Conservation (phyloP, 2,888 invertebrate genomes). For the Cremastobaeus sp. region DNA sequence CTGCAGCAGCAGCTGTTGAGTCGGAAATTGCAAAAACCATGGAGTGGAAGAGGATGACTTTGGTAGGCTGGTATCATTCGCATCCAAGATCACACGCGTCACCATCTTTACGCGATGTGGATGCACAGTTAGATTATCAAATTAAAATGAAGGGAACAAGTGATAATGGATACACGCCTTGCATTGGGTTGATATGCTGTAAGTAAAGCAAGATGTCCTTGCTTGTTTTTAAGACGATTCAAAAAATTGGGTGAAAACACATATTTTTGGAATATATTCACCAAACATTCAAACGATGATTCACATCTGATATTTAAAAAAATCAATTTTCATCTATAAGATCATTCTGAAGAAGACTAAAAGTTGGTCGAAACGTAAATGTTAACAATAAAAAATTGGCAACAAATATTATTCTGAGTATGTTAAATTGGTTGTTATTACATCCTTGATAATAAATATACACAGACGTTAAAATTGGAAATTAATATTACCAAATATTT, state of each 20-base stretch:
- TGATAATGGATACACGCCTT: constrained; percentile 95
- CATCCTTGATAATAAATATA: too few species aligned
- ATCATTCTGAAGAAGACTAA: too few species aligned
- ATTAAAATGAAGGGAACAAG: constrained; percentile 95
- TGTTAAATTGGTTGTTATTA: neutral
- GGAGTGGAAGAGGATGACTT: constrained; percentile 87
- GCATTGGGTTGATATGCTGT: constrained; percentile 95
- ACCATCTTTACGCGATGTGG: constrained; percentile 92
- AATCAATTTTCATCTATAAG: too few species aligned
- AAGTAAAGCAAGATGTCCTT: constrained; percentile 76
- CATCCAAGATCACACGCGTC: constrained; percentile 93
- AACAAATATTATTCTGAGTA: neutral
- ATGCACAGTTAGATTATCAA: constrained; percentile 95
- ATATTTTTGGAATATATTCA: too few species aligned
- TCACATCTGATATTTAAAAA: too few species aligned
- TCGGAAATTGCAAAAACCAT: constrained; percentile 90
- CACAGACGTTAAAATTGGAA: too few species aligned
- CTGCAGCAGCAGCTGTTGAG: constrained; percentile 87
- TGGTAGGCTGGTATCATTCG: constrained; percentile 98
- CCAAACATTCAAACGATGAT: too few species aligned
- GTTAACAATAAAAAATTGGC: neutral
- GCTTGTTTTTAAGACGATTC: neutral
- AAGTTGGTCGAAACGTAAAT: too few species aligned
- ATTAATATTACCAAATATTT: too few species aligned
- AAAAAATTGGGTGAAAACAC: too few species aligned